Percentiles rank a stretch among this genome's conserved stretches.
Evolutionary conservation across 2,797 vertebrate genomes (phyloP).

Genomic region (Schizopygopsis pylzovi): DNA sequence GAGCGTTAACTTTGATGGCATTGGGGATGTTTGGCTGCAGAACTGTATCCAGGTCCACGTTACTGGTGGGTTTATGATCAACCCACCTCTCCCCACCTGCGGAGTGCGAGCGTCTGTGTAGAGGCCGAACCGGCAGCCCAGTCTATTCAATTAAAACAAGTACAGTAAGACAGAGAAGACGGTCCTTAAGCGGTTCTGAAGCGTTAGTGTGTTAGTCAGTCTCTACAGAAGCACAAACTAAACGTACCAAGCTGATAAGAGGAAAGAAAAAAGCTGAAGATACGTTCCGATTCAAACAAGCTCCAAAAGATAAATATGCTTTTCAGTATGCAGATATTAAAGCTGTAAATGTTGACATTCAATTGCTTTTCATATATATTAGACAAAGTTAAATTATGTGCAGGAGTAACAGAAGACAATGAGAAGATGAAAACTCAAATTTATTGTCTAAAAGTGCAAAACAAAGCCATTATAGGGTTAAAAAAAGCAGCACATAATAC

Average conservation of each 20-base stretch:
- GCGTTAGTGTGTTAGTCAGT: constrained; percentile 48
- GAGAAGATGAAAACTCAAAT: constrained; percentile 32
- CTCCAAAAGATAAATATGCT: neutral
- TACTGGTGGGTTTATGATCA: constrained; percentile 89
- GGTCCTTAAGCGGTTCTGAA: neutral
- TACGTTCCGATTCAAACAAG: neutral
- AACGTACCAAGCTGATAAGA: constrained; percentile 58
- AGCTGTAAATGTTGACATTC: neutral
- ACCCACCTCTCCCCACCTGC: constrained; percentile 94
- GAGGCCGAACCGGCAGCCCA: constrained; percentile 73
- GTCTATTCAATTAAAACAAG: constrained; percentile 81
- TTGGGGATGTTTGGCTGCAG: constrained; percentile 91
- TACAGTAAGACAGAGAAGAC: constrained; percentile 17
- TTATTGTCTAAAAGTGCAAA: constrained; percentile 54
- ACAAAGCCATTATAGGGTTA: constrained; percentile 32
- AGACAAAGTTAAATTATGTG: neutral
- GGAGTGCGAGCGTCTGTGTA: constrained; percentile 87
- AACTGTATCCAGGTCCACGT: constrained; percentile 88
- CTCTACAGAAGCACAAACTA: constrained; percentile 64
- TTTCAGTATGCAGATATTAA: neutral
- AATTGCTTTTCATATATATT: neutral
- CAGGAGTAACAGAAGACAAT: constrained; percentile 19
- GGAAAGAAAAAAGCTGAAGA: neutral
- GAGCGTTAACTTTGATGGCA: constrained; percentile 87
- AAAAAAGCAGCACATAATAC: constrained; percentile 30